A percentile compares a stretch with the other conserved stretches of the same genome.
Evolutionary conservation across 1,140 invertebrate species (phyloP).

Genomic region (Procambarus clarkii): DNA sequence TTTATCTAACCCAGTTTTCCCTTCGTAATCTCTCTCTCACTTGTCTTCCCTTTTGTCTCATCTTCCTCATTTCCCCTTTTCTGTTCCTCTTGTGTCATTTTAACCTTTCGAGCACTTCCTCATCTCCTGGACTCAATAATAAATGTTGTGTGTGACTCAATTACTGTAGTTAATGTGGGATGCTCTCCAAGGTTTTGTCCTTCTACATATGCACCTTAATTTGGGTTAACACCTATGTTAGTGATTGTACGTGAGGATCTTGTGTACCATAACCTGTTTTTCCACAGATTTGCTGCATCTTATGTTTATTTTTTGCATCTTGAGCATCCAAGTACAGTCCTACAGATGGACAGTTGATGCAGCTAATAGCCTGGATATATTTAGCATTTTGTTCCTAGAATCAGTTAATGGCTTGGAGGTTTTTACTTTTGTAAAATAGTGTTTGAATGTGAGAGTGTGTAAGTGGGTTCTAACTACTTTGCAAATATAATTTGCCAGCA

Average conservation of each 20-base stretch:
- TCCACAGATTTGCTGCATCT: neutral
- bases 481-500: too few relatives aligned
- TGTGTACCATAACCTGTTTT: neutral
- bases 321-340: neutral
- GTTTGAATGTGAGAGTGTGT: neutral
- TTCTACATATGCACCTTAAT: neutral
- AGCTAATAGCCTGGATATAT: neutral
- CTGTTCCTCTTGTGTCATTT: too few relatives aligned
- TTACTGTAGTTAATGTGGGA: too few relatives aligned
- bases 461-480: neutral
- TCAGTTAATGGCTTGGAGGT: neutral
- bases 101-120: too few relatives aligned
- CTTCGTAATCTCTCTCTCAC: too few relatives aligned
- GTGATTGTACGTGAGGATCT: neutral
- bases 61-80: too few relatives aligned
- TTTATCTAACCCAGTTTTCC: too few relatives aligned
- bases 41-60: too few relatives aligned
- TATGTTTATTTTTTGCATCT: neutral
- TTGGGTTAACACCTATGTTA: neutral
- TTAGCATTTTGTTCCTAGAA: conserved; percentile 9
- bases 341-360: neutral
- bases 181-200: neutral
- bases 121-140: too few relatives aligned
- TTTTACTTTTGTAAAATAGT: neutral
- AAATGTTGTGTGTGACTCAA: too few relatives aligned